Base-by-base conservation (phyloP, 2,113 vertebrate species). In the Pachycephala philippinensis region DNA sequence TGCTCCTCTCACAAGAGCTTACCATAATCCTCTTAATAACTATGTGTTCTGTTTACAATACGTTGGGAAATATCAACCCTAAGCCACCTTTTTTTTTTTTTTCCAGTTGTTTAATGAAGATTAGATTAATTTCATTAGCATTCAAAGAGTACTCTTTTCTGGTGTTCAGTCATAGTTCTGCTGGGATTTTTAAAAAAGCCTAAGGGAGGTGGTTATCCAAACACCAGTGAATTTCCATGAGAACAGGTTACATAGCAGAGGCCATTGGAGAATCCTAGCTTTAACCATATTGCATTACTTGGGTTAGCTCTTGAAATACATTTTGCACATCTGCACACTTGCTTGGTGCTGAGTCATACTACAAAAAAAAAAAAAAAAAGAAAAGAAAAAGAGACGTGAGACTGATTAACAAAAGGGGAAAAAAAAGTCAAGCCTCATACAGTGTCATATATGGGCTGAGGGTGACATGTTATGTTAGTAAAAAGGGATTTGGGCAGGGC, bases 11-110 rank as follows among this genome's bases (percentile, higher is more conserved):
- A 69, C 61, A 68, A 78, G 68, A 71, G 52, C 52, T 94, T 91
- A 78, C 40, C 74, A 93, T 91, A 96, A 96, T 94, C 78, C 66
- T 84, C 81, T 94, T 91, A 95, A 87, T 89, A 90, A 84, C 37
- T 79, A 22, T 64, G 63, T 65, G 70, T 76, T 92, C 65, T 85
- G 74, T 95, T 95, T 96, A 87, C 53, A 91, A 31, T 93, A 84
- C 91, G 69, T 91, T 39, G 31, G 83, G 49, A n/a, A 95, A 39
- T 69, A 95, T 60, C 77, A 64, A 79, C 28, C 65, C 40, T 81
- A 91, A 89, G 47, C 30, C 44, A 71, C 50, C n/a, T 39, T 39
- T 19, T 9, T 11, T 80, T 83, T 83, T 83, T 83, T 91, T 89
- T 56, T 40, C 8, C 24, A 40, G 28, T 82, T 89, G 19, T 84